Evolutionary conservation across 1,140 invertebrate genomes (phyloP).

Genomic region (Papilio dardanus): DNA sequence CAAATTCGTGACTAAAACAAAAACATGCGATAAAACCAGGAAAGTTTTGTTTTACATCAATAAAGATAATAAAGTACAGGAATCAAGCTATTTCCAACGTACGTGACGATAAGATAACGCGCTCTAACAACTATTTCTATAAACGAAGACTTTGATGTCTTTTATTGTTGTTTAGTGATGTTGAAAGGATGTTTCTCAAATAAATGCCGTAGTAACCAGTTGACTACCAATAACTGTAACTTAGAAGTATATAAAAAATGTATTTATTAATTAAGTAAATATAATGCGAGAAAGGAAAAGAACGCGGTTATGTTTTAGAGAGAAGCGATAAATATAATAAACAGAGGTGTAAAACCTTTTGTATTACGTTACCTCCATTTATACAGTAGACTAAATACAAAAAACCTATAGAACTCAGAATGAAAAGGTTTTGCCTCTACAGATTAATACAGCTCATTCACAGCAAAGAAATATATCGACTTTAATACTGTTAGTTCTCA

Average conservation of each 20-base stretch:
- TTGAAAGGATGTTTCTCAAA: not conserved
- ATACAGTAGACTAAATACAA: not conserved
- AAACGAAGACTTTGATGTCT: not conserved
- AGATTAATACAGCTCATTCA: not conserved
- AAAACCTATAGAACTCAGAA: not conserved
- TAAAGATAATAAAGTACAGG: constrained; percentile 53
- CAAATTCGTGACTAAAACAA: constrained; percentile 9
- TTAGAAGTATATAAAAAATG: too few relatives aligned
- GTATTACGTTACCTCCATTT: not conserved
- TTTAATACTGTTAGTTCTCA: not conserved
- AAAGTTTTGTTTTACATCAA: constrained; percentile 49
- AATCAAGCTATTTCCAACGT: constrained; percentile 57
- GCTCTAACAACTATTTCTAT: not conserved
- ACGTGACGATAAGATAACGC: constrained; percentile 53
- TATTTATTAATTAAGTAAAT: too few relatives aligned
- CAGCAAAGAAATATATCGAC: not conserved
- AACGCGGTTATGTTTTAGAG: too few relatives aligned
- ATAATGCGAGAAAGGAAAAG: too few relatives aligned
- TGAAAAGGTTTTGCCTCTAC: not conserved
- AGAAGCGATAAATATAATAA: too few relatives aligned
- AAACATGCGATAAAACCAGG: constrained; percentile 10
- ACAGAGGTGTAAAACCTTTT: too few relatives aligned
- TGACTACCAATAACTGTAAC: too few relatives aligned
- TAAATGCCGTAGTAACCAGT: too few relatives aligned
- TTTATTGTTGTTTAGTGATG: constrained; percentile 8